Base-by-base conservation (phyloP, 2,113 vertebrate species). In the Scomber colias region DNA sequence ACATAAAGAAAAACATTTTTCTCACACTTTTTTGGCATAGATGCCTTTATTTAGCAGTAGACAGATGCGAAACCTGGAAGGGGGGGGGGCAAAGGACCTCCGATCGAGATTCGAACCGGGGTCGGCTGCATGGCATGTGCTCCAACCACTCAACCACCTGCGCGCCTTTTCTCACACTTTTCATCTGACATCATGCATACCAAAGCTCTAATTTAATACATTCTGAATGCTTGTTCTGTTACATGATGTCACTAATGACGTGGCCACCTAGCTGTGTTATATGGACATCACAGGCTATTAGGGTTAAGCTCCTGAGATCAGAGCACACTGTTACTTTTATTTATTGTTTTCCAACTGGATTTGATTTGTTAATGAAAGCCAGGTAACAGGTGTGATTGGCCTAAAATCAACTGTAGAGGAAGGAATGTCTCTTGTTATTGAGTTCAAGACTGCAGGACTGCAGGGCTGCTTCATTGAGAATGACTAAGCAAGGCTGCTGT, bases 331-430 rank as follows among this genome's bases (percentile, higher is more conserved):
- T 35, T 83, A 49, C 55, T 40, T 61, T 21, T 84, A 73, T 87
- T 91, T 88, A 86, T 63, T 59, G 74, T 7, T 84, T 74, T n/a
- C 66, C 82, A 84, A 72, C 78, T 85, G 89, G 82, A 77, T 55
- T 55, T 74, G 68, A 90, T 89, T 89, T 68, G 56, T 40, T 73
- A 84, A 79, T 81, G 56, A 75, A 80, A 85, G 79, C 75, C 73
- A 79, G 83, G 79, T 21, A 88, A 79, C 87, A 89, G 67, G 83
- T 90, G 85, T 71, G 74, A 86, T 84, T 19, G 9, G 66, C 40
- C 49, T 62, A 12, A 72, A 90, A 89, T 82, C 71, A 4, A 71
- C 78, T 74, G 44, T 48, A n/a, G 61, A 81, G 63, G 77, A 83
- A 80, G 56, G 72, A 84, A 59, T 46, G 63, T 11, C 56, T 77